Conservation (phyloP, 2,888 invertebrate species). For the Odontothrips loti region DNA sequence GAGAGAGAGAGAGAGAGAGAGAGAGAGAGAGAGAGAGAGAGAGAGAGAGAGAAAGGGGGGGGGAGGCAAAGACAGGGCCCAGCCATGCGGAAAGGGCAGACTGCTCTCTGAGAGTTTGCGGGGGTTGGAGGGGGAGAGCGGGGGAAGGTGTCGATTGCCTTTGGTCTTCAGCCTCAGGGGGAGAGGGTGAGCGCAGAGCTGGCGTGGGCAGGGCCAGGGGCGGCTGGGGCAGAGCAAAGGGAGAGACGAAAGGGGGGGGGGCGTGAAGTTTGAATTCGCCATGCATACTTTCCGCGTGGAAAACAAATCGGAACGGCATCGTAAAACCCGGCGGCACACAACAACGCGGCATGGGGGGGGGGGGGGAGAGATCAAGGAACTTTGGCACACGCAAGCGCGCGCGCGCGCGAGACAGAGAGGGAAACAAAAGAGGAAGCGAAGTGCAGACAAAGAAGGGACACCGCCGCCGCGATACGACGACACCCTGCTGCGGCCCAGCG, state of each 20-base stretch:
- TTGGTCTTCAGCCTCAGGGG: too few relatives aligned
- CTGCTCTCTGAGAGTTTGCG: not conserved
- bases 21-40: not conserved
- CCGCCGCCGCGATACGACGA: too few relatives aligned
- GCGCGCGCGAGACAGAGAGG: too few relatives aligned
- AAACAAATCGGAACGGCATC: not conserved
- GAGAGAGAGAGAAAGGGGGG: not conserved
- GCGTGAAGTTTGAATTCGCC: not conserved
- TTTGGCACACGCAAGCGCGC: too few relatives aligned
- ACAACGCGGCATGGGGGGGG: not conserved
- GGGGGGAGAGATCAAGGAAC: not conserved
- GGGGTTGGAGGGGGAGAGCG: not conserved
- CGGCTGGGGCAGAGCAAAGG: too few relatives aligned
- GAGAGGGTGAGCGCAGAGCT: too few relatives aligned
- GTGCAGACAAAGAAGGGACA: too few relatives aligned
- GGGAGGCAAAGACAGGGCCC: not conserved
- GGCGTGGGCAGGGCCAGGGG: too few relatives aligned
- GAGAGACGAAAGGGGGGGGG: not conserved
- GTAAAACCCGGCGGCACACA: not conserved
- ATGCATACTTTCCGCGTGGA: not conserved
- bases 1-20: not conserved
- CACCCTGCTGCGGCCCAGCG: not conserved
- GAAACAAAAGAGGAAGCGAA: too few relatives aligned
- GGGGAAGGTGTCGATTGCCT: not conserved
- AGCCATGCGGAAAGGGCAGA: not conserved